Evolutionary conservation across 2,888 invertebrate genomes (phyloP), one percentile per base, ranked within the genome.

Genomic region (Macrophya alboannulata): DNA sequence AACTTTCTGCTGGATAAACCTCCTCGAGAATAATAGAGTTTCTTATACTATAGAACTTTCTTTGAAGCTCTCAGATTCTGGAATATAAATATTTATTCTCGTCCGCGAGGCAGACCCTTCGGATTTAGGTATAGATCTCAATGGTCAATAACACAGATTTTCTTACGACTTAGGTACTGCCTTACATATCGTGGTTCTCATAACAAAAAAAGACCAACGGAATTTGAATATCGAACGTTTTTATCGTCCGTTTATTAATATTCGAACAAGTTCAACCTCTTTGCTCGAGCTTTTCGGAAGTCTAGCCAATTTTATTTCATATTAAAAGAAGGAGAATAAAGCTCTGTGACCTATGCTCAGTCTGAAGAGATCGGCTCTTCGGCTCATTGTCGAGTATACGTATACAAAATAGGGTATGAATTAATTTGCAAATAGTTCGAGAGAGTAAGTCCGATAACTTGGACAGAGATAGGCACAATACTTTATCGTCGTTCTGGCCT

Each of bases 401-500:
- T 12, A 4, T 48, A 15, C 25, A 62, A n/a, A n/a, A 62, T 62
- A n/a, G 62, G 62, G 21, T 55, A 25, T 37, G 68, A 68, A 68
- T 68, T 68, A 15, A 68, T 68, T 37, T 37, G 68, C 17, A 68
- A 68, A 68, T 37, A 17, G 72, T 21, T 43, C 21, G n/a, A 17
- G 21, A n/a, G 21, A 68, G 68, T 68, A 21, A 45, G 72, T 45
- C 45, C 15, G 43, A 17, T n/a, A n/a, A 74, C n/a, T 40, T 45
- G n/a, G 45, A 45, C 21, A 0, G 72, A n/a, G 45, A 74, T 45
- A 6, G 72, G 21, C 8, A 74, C 3, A 62, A 25, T 15, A 43
- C 62, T 77, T 62, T 21, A 43, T 62, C 59, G 43, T 62, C 59
- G 59, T 81, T 77, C 12, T 87, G 89, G 88, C 91, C 90, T 91